Evolutionary conservation across 1,140 invertebrate genomes (phyloP).

Genomic region (Berghia stephanieae): DNA sequence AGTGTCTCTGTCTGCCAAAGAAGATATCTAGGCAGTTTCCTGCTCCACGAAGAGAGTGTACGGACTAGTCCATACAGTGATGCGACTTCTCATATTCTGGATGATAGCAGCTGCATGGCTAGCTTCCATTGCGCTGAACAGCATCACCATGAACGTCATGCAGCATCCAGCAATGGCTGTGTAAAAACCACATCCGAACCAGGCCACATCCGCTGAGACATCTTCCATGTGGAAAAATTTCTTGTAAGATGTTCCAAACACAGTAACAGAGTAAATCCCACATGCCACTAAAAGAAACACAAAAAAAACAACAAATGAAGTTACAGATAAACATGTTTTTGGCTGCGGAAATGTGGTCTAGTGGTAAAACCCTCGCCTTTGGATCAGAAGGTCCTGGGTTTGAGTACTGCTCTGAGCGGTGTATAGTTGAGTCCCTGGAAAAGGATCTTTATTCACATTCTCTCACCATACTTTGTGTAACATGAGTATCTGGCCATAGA

Average conservation of each 20-base stretch:
- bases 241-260: slow-evolving; percentile 35
- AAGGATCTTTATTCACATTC: too few relatives aligned
- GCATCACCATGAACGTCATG: slow-evolving; percentile 29
- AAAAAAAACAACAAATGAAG: neutral
- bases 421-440: too few relatives aligned
- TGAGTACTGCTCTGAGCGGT: too few relatives aligned
- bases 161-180: slow-evolving; percentile 25
- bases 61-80: slow-evolving; percentile 37
- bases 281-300: slow-evolving; percentile 34
- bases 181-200: slow-evolving; percentile 36
- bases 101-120: slow-evolving; percentile 36
- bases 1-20: too few relatives aligned
- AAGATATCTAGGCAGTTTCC: too few relatives aligned
- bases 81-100: slow-evolving; percentile 38
- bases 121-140: slow-evolving; percentile 37
- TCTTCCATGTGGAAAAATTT: slow-evolving; percentile 33
- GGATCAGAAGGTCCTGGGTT: too few relatives aligned
- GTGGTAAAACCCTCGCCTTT: too few relatives aligned
- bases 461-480: too few relatives aligned
- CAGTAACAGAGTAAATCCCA: slow-evolving; percentile 20
- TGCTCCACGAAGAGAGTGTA: slow-evolving; percentile 44
- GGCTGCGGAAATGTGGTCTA: too few relatives aligned
- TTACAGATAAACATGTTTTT: neutral
- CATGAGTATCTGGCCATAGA: too few relatives aligned
- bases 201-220: neutral